Conservation (phyloP, 1,140 invertebrate genomes). For the Anoplolepis gracilipes region DNA sequence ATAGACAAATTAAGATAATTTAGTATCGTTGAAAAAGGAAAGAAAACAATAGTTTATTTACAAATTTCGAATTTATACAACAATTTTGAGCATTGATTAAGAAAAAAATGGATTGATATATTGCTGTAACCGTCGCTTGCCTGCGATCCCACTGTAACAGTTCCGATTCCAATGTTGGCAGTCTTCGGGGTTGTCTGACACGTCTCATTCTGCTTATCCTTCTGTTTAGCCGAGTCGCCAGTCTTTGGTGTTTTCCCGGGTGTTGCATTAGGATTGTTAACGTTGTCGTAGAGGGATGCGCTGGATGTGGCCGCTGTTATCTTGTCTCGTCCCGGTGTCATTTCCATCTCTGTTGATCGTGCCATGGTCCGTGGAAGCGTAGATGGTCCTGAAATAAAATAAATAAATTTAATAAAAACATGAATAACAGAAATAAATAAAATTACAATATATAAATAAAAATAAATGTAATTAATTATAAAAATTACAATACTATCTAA, state of each 20-base stretch:
- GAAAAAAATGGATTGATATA: not conserved
- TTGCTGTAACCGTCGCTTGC: constrained; percentile 70
- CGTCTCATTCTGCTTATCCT: constrained; percentile 84
- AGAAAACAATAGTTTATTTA: not conserved
- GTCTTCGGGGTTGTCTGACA: constrained; percentile 84
- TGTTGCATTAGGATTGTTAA: constrained; percentile 84
- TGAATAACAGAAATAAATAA: not conserved
- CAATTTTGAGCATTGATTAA: not conserved
- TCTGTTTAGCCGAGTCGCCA: constrained; percentile 79
- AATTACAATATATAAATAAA: not conserved
- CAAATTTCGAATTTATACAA: not conserved
- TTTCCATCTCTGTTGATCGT: constrained; percentile 90
- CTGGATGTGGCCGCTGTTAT: constrained; percentile 94
- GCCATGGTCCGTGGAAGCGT: constrained; percentile 93
- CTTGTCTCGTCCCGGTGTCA: constrained; percentile 88
- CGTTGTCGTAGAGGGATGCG: constrained; percentile 96
- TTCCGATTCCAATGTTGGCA: constrained; percentile 86
- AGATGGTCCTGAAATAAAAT: constrained; percentile 85
- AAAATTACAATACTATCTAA: not conserved
- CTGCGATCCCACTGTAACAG: constrained; percentile 87
- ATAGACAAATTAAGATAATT: too few relatives aligned
- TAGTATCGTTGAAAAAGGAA: too few relatives aligned
- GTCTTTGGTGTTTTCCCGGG: constrained; percentile 79
- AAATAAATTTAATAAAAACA: not conserved
- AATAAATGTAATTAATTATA: not conserved